phyloP scores from a whole-genome alignment of 2,888 invertebrate genomes.

The Dermolepida albohirtum region DNA sequence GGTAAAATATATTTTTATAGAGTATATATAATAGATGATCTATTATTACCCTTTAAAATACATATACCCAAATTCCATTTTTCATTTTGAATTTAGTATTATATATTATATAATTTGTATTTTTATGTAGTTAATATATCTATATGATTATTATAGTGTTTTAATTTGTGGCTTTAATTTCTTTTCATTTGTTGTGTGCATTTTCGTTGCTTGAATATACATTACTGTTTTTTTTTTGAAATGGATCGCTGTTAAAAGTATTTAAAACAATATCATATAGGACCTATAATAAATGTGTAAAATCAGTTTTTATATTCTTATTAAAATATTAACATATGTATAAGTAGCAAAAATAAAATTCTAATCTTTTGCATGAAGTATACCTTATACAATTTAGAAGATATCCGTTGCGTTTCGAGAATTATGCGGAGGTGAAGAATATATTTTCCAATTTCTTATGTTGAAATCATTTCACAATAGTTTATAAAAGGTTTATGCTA shows the following conservation, averaged over 20 bases:
- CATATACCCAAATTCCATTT: slow-evolving; percentile 7
- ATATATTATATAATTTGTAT: slow-evolving; percentile 57
- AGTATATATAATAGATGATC: slow-evolving; percentile 11
- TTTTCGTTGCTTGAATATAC: slow-evolving; percentile 21
- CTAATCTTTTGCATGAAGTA: too few species aligned
- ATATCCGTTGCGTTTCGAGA: too few species aligned
- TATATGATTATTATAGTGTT: slow-evolving; percentile 54
- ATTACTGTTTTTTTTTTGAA: neutral
- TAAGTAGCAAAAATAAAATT: too few species aligned
- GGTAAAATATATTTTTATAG: slow-evolving; percentile 31
- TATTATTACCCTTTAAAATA: slow-evolving; percentile 6
- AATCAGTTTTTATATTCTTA: too few species aligned
- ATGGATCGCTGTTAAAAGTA: neutral
- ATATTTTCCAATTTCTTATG: too few species aligned
- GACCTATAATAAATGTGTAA: too few species aligned
- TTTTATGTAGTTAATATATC: slow-evolving; percentile 61
- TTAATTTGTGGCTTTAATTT: slow-evolving; percentile 56
- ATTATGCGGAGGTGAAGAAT: too few species aligned
- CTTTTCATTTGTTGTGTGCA: slow-evolving; percentile 45
- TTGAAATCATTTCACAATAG: too few species aligned
- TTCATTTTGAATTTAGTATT: slow-evolving; percentile 42
- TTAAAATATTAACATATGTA: too few species aligned
- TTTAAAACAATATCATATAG: too few species aligned
- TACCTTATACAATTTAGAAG: too few species aligned
- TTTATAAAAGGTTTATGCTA: too few species aligned